phyloP scores from a whole-genome alignment of 2,888 invertebrate genomes.

The Himalopsyche kuldschensis region DNA sequence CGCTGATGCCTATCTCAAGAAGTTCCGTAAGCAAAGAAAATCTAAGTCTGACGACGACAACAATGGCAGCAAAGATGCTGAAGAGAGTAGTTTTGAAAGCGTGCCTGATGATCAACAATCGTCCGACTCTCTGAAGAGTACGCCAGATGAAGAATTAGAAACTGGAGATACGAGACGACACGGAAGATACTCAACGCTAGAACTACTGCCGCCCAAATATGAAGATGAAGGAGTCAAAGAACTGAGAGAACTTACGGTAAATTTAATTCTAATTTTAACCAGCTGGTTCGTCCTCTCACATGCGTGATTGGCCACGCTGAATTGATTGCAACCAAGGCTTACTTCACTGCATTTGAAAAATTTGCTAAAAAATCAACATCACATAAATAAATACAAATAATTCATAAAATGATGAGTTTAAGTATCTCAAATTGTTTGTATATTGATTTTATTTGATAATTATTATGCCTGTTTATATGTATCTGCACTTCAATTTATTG shows the following conservation, averaged over 20 bases:
- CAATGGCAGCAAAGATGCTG: slow-evolving; percentile 8
- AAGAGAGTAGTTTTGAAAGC: slow-evolving; percentile 24
- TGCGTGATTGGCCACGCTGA: too few relatives aligned
- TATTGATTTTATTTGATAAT: too few relatives aligned
- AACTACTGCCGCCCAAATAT: slow-evolving; percentile 54
- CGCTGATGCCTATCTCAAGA: slow-evolving; percentile 54
- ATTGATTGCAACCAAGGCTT: too few relatives aligned
- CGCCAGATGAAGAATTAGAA: not conserved
- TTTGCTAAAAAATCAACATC: too few relatives aligned
- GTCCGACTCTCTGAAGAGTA: not conserved
- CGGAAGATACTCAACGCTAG: slow-evolving; percentile 42
- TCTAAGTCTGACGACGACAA: not conserved
- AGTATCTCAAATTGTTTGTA: too few relatives aligned
- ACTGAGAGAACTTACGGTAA: slow-evolving; percentile 62
- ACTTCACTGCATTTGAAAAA: too few relatives aligned
- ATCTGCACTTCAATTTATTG: not conserved
- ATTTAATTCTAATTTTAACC: slow-evolving; percentile 25
- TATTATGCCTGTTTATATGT: not conserved
- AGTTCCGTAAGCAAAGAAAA: slow-evolving; percentile 44
- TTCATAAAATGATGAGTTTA: too few relatives aligned
- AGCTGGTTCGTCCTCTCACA: too few relatives aligned
- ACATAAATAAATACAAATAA: too few relatives aligned
- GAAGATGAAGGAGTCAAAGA: slow-evolving; percentile 64
- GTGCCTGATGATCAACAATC: not conserved
- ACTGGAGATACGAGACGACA: slow-evolving; percentile 39